Percentiles rank a stretch among this genome's conserved stretches.
Evolutionary conservation across 2,888 invertebrate genomes (phyloP).

Genomic region (Thalpophila matura): DNA sequence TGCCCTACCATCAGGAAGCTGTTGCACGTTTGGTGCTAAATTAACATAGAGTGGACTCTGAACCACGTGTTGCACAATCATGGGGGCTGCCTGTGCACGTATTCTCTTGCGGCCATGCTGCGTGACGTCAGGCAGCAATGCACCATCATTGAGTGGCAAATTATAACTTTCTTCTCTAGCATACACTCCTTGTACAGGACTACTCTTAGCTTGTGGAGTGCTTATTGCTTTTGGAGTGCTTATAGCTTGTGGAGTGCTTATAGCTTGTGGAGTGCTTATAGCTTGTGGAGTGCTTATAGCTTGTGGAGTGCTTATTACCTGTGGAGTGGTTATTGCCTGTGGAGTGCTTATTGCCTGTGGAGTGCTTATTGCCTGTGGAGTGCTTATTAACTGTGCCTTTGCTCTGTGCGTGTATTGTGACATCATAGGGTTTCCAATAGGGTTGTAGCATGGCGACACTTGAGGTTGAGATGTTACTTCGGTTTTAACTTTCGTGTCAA

Average conservation of each 20-base stretch:
- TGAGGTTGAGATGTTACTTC: slow-evolving; percentile 76
- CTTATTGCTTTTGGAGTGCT: slow-evolving; percentile 64
- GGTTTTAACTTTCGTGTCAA: slow-evolving; percentile 76
- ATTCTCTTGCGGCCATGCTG: slow-evolving; percentile 74
- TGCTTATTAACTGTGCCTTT: slow-evolving; percentile 56
- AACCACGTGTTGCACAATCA: slow-evolving; percentile 85
- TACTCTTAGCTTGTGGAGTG: slow-evolving; percentile 73
- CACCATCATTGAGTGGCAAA: slow-evolving; percentile 71
- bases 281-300: slow-evolving; percentile 78
- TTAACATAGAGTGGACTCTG: slow-evolving; percentile 86
- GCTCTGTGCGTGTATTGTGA: slow-evolving; percentile 80
- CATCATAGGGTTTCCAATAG: slow-evolving; percentile 82
- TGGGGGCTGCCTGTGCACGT: slow-evolving; percentile 75
- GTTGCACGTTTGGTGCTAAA: slow-evolving; percentile 79
- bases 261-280: slow-evolving; percentile 67
- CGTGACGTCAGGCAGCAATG: slow-evolving; percentile 77
- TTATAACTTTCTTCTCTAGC: slow-evolving; percentile 78
- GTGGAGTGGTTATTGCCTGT: too few species aligned
- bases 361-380: slow-evolving; percentile 74
- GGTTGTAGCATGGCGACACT: slow-evolving; percentile 76
- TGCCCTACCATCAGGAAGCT: slow-evolving; percentile 75
- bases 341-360: slow-evolving; percentile 69
- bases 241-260: slow-evolving; percentile 75
- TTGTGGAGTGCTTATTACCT: slow-evolving; percentile 64
- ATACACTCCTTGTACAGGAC: slow-evolving; percentile 78